Conservation (phyloP, 1,140 invertebrate species). For the Aphelinus atriplicis region DNA sequence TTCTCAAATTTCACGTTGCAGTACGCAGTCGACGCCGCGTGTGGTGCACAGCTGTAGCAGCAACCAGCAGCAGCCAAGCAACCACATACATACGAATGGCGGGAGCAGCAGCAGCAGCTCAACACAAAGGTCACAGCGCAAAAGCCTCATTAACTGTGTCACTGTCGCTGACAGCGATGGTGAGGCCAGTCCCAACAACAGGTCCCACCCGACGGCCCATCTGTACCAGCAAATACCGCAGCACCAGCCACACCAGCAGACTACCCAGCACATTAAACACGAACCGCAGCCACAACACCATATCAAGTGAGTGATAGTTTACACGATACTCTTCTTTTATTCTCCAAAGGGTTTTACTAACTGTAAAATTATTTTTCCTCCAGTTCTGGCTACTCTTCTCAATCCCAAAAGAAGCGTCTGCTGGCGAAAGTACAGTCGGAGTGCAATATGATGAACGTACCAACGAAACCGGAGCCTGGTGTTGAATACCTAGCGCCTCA, state of each 20-base stretch:
- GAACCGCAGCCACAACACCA: conserved; percentile 68
- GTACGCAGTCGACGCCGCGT: conserved; percentile 62
- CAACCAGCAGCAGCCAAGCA: conserved; percentile 39
- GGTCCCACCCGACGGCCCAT: conserved; percentile 53
- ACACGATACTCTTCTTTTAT: neutral
- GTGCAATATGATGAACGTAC: conserved; percentile 70
- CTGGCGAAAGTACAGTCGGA: conserved; percentile 88
- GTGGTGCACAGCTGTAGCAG: conserved; percentile 55
- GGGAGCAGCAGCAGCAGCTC: conserved; percentile 42
- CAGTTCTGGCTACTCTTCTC: conserved; percentile 68
- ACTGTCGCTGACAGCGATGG: conserved; percentile 83
- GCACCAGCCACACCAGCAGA: conserved; percentile 59
- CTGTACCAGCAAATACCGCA: conserved; percentile 60
- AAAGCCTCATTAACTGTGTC: conserved; percentile 85
- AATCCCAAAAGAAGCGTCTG: conserved; percentile 88
- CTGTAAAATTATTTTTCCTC: conserved; percentile 31
- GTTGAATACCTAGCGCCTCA: conserved; percentile 64
- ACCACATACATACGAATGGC: conserved; percentile 48
- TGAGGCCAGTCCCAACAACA: conserved; percentile 71
- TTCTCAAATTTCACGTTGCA: conserved; percentile 48
- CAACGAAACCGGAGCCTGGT: conserved; percentile 65
- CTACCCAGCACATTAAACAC: conserved; percentile 67
- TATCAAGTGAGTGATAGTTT: conserved; percentile 51
- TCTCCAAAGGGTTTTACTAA: neutral
- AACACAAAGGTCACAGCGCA: conserved; percentile 61